These are phyloP conservation scores for Pristiophorus japonicus DNA, from an alignment of 2,113 vertebrate genomes.

Conservation along the genomic window DNA sequence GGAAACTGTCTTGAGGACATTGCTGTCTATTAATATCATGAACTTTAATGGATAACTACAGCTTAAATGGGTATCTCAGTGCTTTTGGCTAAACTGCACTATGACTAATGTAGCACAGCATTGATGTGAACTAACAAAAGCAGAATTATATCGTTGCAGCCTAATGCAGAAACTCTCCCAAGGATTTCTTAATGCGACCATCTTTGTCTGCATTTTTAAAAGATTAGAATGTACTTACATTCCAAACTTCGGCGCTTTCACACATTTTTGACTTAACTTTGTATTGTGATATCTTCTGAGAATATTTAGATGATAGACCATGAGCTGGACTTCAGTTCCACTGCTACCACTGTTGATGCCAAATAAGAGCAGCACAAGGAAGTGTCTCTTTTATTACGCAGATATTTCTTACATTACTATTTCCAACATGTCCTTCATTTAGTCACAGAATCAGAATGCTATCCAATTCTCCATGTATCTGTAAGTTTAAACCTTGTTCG, in stretches of 20 bases:
- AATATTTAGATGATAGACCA: not conserved
- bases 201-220: not conserved
- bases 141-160: not conserved
- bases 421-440: not conserved
- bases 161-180: not conserved
- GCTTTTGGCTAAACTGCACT: not conserved
- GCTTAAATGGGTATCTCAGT: not conserved
- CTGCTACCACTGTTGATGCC: not conserved
- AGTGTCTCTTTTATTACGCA: not conserved
- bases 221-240: not conserved
- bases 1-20: not conserved
- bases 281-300: not conserved
- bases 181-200: not conserved
- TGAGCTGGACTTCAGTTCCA: not conserved
- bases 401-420: not conserved
- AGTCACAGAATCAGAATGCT: not conserved
- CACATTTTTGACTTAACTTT: not conserved
- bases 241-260: not conserved
- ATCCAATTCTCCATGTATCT: not conserved
- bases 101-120: not conserved
- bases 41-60: not conserved
- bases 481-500: not conserved
- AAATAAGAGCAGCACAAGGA: no score
- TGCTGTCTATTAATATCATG: not conserved
- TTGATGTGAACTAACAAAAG: not conserved